Evolutionary conservation across 2,888 invertebrate species (phyloP).

Genomic region (Cheilosia urbana): DNA sequence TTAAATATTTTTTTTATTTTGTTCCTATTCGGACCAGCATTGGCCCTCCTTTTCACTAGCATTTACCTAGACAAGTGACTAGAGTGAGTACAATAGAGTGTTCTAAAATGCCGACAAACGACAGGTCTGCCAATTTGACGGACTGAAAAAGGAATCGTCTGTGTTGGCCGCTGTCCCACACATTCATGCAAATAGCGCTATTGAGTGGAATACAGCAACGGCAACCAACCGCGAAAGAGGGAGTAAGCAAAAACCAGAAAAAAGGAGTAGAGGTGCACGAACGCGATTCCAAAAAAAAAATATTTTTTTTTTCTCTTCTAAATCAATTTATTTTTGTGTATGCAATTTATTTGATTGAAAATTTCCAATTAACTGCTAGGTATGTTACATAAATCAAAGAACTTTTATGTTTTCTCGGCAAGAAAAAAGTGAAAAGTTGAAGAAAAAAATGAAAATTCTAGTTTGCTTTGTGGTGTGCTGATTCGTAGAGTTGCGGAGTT

Average conservation of each 20-base stretch:
- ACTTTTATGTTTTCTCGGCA: slow-evolving; percentile 36
- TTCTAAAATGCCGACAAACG: slow-evolving; percentile 69
- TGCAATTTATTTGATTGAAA: slow-evolving; percentile 50
- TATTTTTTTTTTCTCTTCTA: slow-evolving; percentile 42
- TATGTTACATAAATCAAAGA: slow-evolving; percentile 58
- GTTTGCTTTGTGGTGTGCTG: slow-evolving; percentile 19
- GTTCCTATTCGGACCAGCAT: slow-evolving; percentile 34
- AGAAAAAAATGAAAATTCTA: slow-evolving; percentile 5
- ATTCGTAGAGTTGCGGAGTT: slow-evolving; percentile 35
- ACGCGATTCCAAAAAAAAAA: slow-evolving; percentile 62
- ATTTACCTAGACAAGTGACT: slow-evolving; percentile 25
- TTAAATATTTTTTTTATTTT: slow-evolving; percentile 43
- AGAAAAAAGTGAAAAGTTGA: slow-evolving; percentile 45
- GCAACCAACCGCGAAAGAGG: slow-evolving; percentile 54
- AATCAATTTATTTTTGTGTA: slow-evolving; percentile 56
- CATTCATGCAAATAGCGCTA: slow-evolving; percentile 36
- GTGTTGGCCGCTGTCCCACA: slow-evolving; percentile 30
- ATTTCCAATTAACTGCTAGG: slow-evolving; percentile 13
- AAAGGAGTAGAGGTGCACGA: slow-evolving; percentile 64
- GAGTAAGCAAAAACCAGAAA: slow-evolving; percentile 57
- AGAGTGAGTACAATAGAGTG: slow-evolving; percentile 45
- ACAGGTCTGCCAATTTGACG: slow-evolving; percentile 71
- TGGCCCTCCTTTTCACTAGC: slow-evolving; percentile 22
- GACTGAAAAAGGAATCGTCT: slow-evolving; percentile 41
- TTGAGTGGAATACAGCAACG: slow-evolving; percentile 49